These are phyloP conservation scores for Cepaea nemoralis DNA, from an alignment of 1,140 invertebrate genomes.

Conservation along the genomic window DNA sequence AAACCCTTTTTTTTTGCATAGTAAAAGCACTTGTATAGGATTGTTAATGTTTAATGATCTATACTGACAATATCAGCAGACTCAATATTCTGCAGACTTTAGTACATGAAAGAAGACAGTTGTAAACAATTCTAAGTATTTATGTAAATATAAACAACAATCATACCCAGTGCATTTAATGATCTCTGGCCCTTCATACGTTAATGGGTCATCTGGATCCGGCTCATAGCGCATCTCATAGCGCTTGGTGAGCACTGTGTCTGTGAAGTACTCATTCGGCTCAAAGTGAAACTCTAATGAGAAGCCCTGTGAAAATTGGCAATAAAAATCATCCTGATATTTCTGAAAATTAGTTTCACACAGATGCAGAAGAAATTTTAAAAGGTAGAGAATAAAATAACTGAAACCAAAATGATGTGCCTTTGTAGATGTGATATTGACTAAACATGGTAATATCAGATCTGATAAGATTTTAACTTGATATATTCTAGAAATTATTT, in stretches of 20 bases:
- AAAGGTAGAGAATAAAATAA: no score
- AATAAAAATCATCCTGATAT: no score
- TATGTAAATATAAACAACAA: conserved; percentile 2
- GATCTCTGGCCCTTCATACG: conserved; percentile 98
- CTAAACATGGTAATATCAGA: no score
- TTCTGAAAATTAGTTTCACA: no score
- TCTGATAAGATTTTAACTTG: no score
- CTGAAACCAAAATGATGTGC: no score
- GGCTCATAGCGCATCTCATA: conserved; percentile 94
- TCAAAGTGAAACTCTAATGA: conserved; percentile 93
- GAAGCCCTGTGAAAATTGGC: conserved; percentile 83
- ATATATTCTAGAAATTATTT: no score
- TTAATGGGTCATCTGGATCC: conserved; percentile 91
- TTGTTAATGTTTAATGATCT: conserved; percentile 1
- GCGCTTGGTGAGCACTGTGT: conserved; percentile 92
- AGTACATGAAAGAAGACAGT: no score
- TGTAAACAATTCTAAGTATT: background rate
- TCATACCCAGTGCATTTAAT: conserved; percentile 88
- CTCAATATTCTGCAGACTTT: no score
- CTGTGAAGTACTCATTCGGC: conserved; percentile 96
- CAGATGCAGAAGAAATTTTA: no score
- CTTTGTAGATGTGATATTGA: no score
- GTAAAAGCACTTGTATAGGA: background rate
- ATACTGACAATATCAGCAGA: background rate
- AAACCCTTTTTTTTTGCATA: no score